phyloP scores from a whole-genome alignment of 2,888 invertebrate genomes.

The Argyra leucocephala region DNA sequence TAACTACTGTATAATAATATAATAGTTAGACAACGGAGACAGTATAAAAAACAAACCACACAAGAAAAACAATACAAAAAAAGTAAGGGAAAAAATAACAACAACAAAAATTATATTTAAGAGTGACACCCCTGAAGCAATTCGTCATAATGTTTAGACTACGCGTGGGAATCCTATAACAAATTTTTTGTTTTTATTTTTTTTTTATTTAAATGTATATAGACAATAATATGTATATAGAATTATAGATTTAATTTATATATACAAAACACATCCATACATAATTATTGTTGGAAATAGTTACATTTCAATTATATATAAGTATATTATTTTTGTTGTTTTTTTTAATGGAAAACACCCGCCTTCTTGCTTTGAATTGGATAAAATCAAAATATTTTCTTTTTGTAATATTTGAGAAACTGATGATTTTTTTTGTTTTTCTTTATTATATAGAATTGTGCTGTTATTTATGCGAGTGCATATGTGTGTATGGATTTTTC shows the following conservation, averaged over 20 bases:
- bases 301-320: neutral
- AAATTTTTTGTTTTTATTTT: too few relatives aligned
- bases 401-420: neutral
- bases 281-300: too few relatives aligned
- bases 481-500: neutral
- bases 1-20: too few relatives aligned
- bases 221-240: too few relatives aligned
- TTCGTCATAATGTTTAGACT: neutral
- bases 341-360: slow-evolving; percentile 18
- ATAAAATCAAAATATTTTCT: slow-evolving; percentile 14
- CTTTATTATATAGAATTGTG: too few relatives aligned
- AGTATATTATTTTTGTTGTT: neutral
- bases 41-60: too few relatives aligned
- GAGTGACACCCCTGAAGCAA: slow-evolving; percentile 12
- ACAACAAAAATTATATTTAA: neutral
- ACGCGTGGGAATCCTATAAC: neutral
- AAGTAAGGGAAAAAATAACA: neutral
- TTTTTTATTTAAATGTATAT: too few relatives aligned
- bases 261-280: neutral
- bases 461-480: neutral
- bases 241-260: neutral
- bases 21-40: neutral
- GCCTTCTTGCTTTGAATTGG: slow-evolving; percentile 24
- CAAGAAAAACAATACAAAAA: neutral
- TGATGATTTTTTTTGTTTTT: too few relatives aligned